Conservation (phyloP, 2,797 vertebrate species). For the Lophotriccus pileatus region DNA sequence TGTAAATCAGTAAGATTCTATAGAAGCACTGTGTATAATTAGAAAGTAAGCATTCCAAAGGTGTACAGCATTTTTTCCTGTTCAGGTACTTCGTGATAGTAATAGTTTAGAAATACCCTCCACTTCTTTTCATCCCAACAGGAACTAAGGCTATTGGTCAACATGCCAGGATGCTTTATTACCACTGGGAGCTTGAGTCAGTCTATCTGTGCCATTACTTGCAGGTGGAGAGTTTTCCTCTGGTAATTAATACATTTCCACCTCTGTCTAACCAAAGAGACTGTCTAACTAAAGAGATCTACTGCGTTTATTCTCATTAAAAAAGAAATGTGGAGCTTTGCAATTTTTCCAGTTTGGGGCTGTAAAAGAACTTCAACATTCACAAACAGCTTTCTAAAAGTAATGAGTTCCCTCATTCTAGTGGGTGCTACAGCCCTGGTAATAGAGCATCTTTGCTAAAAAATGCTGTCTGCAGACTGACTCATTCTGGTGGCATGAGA, state of each 20-base stretch:
- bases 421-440: neutral
- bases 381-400: constrained; percentile 56
- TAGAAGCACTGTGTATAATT: neutral
- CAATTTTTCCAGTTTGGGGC: constrained; percentile 8
- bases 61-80: neutral
- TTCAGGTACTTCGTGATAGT: neutral
- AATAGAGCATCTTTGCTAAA: constrained; percentile 44
- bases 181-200: neutral
- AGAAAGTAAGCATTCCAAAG: neutral
- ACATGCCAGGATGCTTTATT: neutral
- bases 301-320: constrained; percentile 20
- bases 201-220: neutral
- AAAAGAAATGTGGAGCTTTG: constrained; percentile 22
- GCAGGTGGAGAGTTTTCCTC: constrained; percentile 12
- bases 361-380: constrained; percentile 41
- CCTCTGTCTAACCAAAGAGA: too few relatives aligned
- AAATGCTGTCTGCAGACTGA: constrained; percentile 31
- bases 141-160: constrained; percentile 2
- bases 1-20: neutral
- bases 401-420: constrained; percentile 42
- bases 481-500: constrained; percentile 48
- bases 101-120: neutral
- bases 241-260: constrained; percentile 38
- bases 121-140: neutral
- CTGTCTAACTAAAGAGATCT: constrained; percentile 36